A percentile compares a stretch with the other conserved stretches of the same genome.
Conservation (phyloP, 1,140 invertebrate genomes). For the Sinella curviseta region DNA sequence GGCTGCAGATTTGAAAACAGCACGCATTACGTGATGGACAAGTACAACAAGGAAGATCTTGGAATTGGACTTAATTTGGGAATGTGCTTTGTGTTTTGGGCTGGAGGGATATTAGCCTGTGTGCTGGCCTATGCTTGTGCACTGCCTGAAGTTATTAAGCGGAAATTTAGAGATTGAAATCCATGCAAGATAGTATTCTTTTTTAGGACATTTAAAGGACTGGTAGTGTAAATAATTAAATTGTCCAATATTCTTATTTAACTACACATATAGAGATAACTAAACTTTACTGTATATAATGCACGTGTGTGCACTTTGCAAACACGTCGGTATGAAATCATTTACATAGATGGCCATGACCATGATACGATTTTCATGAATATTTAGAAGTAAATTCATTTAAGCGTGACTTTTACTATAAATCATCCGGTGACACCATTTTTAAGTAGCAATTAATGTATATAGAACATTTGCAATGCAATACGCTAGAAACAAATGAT, state of each 20-base stretch:
- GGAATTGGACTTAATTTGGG: constrained; percentile 74
- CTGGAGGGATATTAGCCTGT: constrained; percentile 77
- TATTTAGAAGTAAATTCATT: too few relatives aligned
- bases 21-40: constrained; percentile 69
- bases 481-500: too few relatives aligned
- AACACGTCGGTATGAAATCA: not conserved
- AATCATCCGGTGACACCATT: too few relatives aligned
- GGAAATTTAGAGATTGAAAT: constrained; percentile 78
- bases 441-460: too few relatives aligned
- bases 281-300: not conserved
- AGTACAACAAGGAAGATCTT: constrained; percentile 65
- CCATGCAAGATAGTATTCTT: too few relatives aligned
- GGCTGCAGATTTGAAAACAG: constrained; percentile 72
- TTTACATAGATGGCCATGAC: not conserved
- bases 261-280: not conserved
- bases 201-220: too few relatives aligned
- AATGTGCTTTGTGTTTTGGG: constrained; percentile 78
- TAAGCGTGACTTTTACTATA: too few relatives aligned
- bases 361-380: too few relatives aligned
- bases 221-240: too few relatives aligned
- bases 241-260: not conserved
- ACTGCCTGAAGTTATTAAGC: constrained; percentile 78
- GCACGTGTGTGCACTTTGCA: not conserved
- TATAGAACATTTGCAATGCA: too few relatives aligned
- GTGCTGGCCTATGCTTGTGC: constrained; percentile 82